phyloP scores from a whole-genome alignment of 1,140 invertebrate species.

The Chironomus tepperi region DNA sequence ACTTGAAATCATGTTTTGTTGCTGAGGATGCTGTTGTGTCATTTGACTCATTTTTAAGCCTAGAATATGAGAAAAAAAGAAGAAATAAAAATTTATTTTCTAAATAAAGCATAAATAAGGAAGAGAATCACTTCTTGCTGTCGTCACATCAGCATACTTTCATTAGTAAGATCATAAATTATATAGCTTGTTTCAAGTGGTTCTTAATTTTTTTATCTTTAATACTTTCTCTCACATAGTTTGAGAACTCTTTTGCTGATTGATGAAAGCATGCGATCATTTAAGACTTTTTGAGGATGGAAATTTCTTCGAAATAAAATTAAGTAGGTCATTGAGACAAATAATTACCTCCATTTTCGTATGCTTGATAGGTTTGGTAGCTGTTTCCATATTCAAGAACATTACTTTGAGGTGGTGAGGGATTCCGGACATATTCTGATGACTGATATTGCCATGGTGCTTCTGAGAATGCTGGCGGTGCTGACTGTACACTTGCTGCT shows the following conservation, averaged over 20 bases:
- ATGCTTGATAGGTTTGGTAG: neutral
- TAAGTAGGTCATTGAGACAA: neutral
- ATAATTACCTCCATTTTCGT: neutral
- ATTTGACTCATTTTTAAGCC: slow-evolving; percentile 7
- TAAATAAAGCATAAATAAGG: neutral
- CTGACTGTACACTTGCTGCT: neutral
- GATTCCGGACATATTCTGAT: neutral
- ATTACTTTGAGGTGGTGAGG: neutral
- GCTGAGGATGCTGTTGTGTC: neutral
- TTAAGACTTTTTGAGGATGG: neutral
- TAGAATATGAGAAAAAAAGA: neutral
- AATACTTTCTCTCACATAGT: too few relatives aligned
- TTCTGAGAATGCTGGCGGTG: neutral
- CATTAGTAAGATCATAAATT: slow-evolving; percentile 19
- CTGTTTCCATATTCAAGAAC: neutral
- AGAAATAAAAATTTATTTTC: slow-evolving; percentile 9
- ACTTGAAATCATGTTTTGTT: neutral
- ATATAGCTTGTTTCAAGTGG: neutral
- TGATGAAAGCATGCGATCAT: neutral
- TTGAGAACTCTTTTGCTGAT: neutral
- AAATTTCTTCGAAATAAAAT: neutral
- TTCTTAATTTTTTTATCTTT: neutral
- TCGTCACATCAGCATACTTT: slow-evolving; percentile 18
- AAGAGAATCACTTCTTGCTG: neutral
- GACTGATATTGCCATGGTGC: slow-evolving; percentile 12